These are phyloP conservation scores for Heteromyza rotundicornis DNA, from an alignment of 2,888 invertebrate species.

Conservation along the genomic window DNA sequence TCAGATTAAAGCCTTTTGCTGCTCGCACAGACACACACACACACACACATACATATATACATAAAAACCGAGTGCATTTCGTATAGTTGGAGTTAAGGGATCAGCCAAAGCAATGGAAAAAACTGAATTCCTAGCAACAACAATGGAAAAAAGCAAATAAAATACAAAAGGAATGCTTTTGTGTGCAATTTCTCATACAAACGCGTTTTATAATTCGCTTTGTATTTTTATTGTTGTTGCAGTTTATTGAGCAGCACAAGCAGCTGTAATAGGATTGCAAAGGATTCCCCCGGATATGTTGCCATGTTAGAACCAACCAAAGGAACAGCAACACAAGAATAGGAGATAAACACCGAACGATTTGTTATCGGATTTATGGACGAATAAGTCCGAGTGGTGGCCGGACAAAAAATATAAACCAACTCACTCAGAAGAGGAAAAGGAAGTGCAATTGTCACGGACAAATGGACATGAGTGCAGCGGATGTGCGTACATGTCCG, in stretches of 20 bases:
- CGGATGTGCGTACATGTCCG: too few species aligned
- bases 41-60: not conserved
- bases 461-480: too few species aligned
- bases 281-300: not conserved
- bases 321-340: not conserved
- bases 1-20: constrained; percentile 19
- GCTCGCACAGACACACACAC: too few species aligned
- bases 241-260: not conserved
- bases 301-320: too few species aligned
- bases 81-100: too few species aligned
- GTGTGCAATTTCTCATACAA: not conserved
- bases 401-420: too few species aligned
- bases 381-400: too few species aligned
- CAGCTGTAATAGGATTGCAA: not conserved
- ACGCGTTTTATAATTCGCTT: not conserved
- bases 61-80: too few species aligned
- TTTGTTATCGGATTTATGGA: not conserved
- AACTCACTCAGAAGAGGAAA: too few species aligned
- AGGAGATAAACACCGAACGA: not conserved
- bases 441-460: too few species aligned
- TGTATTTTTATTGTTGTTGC: not conserved
- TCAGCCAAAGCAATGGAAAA: not conserved
- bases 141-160: too few species aligned
- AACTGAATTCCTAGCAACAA: not conserved
- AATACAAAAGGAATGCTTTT: too few species aligned